A percentile compares a stretch with the other conserved stretches of the same genome.
Evolutionary conservation across 2,888 invertebrate species (phyloP).

Genomic region (Salticus scenicus): DNA sequence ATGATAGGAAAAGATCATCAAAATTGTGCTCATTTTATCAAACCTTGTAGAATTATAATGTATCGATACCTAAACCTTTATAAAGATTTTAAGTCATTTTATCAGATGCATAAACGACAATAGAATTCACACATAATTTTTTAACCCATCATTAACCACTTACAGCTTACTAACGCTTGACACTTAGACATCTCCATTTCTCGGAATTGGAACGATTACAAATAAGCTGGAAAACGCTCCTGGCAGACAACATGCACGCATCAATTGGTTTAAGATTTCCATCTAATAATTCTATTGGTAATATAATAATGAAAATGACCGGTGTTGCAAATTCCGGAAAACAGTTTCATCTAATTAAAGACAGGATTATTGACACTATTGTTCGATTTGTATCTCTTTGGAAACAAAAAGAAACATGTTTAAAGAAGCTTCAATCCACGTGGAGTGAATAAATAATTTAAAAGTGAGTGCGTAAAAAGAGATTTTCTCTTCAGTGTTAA

Average conservation of each 20-base stretch:
- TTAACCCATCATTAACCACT: conserved; percentile 46
- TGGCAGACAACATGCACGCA: conserved; percentile 19
- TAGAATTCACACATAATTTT: conserved; percentile 21
- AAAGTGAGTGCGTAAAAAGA: neutral
- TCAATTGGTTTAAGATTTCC: neutral
- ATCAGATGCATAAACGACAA: conserved; percentile 25
- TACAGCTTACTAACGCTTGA: conserved; percentile 26
- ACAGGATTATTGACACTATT: conserved; percentile 45
- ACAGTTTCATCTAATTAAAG: conserved; percentile 51
- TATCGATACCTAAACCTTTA: too few species aligned
- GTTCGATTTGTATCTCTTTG: conserved; percentile 38
- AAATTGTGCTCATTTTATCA: neutral
- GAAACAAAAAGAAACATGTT: conserved; percentile 24
- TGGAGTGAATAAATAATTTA: conserved; percentile 33
- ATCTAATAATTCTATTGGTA: conserved; percentile 6
- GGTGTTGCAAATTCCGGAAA: conserved; percentile 18
- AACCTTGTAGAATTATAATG: too few species aligned
- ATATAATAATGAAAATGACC: conserved; percentile 27
- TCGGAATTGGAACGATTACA: conserved; percentile 21
- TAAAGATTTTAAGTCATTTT: neutral
- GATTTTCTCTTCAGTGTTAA: too few species aligned
- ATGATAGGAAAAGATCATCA: neutral
- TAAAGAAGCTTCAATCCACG: conserved; percentile 8
- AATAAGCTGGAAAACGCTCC: conserved; percentile 17
- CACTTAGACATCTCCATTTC: conserved; percentile 25